Conservation (phyloP, 1,140 invertebrate species). For the Bilobella aurantiaca region DNA sequence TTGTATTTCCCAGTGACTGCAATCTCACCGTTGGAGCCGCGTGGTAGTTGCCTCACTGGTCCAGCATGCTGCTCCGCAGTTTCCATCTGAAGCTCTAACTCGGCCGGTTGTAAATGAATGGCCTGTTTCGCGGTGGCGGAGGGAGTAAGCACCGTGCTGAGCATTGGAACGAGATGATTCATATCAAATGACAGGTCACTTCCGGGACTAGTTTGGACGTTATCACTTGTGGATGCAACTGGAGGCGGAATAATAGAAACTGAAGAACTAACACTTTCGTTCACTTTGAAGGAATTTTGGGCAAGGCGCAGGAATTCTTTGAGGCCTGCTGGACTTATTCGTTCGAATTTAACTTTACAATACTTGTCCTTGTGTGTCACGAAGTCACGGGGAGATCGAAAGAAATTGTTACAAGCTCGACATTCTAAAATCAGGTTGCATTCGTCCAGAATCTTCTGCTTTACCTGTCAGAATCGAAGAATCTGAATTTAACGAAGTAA, state of each 20-base stretch:
- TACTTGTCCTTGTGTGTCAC: background rate
- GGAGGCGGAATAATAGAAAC: background rate
- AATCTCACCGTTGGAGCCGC: background rate
- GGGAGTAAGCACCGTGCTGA: background rate
- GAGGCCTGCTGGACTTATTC: background rate
- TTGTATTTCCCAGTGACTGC: background rate
- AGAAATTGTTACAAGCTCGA: background rate
- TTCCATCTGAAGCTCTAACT: no score
- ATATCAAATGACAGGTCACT: background rate
- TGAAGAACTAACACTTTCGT: background rate
- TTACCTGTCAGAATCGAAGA: background rate
- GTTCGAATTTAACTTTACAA: background rate
- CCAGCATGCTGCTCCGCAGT: background rate
- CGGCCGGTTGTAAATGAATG: no score
- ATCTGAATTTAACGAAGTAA: background rate
- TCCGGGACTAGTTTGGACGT: background rate
- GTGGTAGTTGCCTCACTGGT: background rate
- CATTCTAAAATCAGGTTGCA: conserved; percentile 2
- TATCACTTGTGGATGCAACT: background rate
- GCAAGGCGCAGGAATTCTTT: background rate
- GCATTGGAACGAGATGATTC: background rate
- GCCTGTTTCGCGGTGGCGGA: no score
- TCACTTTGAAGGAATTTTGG: background rate
- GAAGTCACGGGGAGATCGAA: background rate
- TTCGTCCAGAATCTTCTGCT: background rate